Base-by-base conservation (phyloP, 1,140 invertebrate genomes). In the Drosophila sp. region DNA sequence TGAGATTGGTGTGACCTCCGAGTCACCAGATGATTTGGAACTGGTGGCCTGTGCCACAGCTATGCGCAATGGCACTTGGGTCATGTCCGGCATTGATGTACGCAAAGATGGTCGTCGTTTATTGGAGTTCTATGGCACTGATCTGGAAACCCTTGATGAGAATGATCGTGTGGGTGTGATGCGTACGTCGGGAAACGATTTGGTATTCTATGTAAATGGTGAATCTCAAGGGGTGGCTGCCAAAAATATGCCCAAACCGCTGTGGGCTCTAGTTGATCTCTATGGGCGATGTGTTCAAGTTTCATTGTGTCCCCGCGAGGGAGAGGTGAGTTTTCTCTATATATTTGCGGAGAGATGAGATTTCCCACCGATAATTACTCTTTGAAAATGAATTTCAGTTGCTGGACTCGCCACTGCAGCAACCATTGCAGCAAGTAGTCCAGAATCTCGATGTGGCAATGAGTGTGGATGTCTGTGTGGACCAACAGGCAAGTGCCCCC, bases 281-380 rank as follows among this genome's bases (percentile, higher is more conserved):
- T 98, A 98, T 92, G 97, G 97, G 1, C 97, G 98, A 92, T 98
- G 97, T 93, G 96, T 97, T 5, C 97, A 98, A 93, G 95, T 98
- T 7, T 95, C 95, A 8, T 93, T 95, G 70, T 94, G 94, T 30
- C 92, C 91, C 33, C 91, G 92, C 8, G 87, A 80, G 17, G 29
- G 66, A 44, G 90, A 83, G 50, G 90, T 91, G 74, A 70, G 57
- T 41, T 27, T 17, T 17, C 17, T 17, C 17, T 0, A 17, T 17
- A 17, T 17, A 17, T 17, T 0, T 17, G 17, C 17, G 17, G 17
- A 17, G 17, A 17, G 17, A 17, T 17, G 17, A 17, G 27, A 10
- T 7, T 63, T 3, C 1, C 4, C 1, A 17, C 7, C 0, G 8
- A 7, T 32, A 0, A 3, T 55, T 35, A 11, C 54, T 47, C 5